Conservation (phyloP, 2,888 invertebrate species). For the Caenorhabditis drosophilae region DNA sequence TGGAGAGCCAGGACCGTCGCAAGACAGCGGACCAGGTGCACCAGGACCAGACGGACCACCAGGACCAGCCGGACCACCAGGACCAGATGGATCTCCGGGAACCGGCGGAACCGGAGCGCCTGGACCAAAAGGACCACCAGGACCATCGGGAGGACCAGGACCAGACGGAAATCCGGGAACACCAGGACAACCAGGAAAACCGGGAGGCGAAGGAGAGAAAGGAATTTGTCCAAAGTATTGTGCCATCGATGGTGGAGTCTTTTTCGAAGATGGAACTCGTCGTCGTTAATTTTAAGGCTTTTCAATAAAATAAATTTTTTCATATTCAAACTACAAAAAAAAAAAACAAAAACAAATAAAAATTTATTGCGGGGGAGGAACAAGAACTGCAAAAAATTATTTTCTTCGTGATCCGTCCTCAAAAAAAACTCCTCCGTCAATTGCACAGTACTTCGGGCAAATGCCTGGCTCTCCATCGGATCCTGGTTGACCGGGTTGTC, state of each 20-base stretch:
- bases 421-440: conserved; percentile 59
- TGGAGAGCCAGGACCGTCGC: conserved; percentile 39
- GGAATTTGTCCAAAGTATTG: conserved; percentile 56
- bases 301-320: conserved; percentile 12
- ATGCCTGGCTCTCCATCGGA: conserved; percentile 49
- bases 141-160: conserved; percentile 37
- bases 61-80: conserved; percentile 48
- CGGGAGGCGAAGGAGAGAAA: conserved; percentile 47
- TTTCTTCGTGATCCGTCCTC: conserved; percentile 57
- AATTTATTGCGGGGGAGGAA: neutral
- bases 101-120: conserved; percentile 28
- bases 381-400: neutral
- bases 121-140: conserved; percentile 44
- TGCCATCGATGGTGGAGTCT: conserved; percentile 57
- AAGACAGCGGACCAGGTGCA: conserved; percentile 36
- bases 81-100: conserved; percentile 57
- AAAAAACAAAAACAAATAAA: too few relatives aligned
- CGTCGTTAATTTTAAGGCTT: conserved; percentile 22
- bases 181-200: conserved; percentile 42
- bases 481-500: conserved; percentile 44
- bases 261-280: conserved; percentile 59
- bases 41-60: conserved; percentile 46
- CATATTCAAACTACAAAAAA: too few relatives aligned
- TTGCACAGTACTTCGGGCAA: conserved; percentile 55
- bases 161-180: conserved; percentile 29